A percentile compares a stretch with the other conserved stretches of the same genome.
Evolutionary conservation across 2,888 invertebrate species (phyloP).

Genomic region (Girardia tigrina): DNA sequence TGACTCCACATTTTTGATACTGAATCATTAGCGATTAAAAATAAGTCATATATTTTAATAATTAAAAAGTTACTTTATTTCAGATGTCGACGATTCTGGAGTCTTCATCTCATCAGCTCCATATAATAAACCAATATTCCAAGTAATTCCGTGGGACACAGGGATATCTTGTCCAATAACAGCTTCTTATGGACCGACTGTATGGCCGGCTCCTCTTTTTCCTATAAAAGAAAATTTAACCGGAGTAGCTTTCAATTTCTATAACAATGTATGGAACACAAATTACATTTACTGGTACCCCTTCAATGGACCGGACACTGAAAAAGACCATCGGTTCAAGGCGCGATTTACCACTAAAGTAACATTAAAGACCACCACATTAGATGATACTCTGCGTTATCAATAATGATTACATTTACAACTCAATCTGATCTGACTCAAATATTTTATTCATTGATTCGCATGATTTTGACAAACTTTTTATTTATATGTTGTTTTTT

Average conservation of each 20-base stretch:
- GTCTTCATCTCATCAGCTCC: not conserved
- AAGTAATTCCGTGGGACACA: slow-evolving; percentile 15
- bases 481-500: too few species aligned
- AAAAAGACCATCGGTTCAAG: not conserved
- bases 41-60: too few species aligned
- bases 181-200: slow-evolving; percentile 33
- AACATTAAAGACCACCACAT: not conserved
- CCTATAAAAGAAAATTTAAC: slow-evolving; percentile 38
- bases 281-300: slow-evolving; percentile 47
- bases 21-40: too few species aligned
- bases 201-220: slow-evolving; percentile 33
- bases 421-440: too few species aligned
- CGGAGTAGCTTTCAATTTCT: slow-evolving; percentile 43
- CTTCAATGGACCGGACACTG: slow-evolving; percentile 35
- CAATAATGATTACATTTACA: too few species aligned
- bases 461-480: too few species aligned
- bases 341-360: not conserved
- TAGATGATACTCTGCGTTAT: slow-evolving; percentile 9
- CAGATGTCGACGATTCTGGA: not conserved
- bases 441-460: too few species aligned
- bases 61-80: too few species aligned
- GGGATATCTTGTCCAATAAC: slow-evolving; percentile 26
- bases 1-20: too few species aligned
- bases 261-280: slow-evolving; percentile 47
- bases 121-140: not conserved